These are phyloP conservation scores for Coracias cyanogaster DNA, from an alignment of 2,797 vertebrate species.

Conservation along the genomic window DNA sequence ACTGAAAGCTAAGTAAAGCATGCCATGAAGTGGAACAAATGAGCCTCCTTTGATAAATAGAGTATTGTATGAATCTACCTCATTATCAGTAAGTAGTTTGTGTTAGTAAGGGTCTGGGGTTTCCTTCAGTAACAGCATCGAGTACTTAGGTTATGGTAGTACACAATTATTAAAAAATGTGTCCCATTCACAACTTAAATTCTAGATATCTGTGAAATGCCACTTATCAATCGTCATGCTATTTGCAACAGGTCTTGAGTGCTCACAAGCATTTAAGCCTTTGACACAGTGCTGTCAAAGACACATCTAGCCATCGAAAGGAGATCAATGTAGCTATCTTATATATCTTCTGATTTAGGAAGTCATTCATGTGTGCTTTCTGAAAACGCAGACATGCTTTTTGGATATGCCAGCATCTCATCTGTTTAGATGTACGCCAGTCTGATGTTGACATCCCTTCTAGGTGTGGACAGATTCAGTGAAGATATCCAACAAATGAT, in stretches of 20 bases:
- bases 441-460: background rate
- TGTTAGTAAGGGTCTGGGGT: background rate
- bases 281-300: background rate
- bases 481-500: slow-evolving; percentile 97
- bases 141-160: background rate
- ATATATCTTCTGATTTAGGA: background rate
- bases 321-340: background rate
- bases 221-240: background rate
- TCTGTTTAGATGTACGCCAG: background rate
- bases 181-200: background rate
- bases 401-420: background rate
- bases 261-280: background rate
- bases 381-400: background rate
- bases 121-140: background rate
- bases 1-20: background rate
- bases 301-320: background rate
- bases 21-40: background rate
- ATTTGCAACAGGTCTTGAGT: background rate
- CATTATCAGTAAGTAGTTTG: background rate
- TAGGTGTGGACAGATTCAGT: slow-evolving; percentile 98
- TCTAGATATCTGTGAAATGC: background rate
- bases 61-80: background rate
- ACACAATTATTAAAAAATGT: background rate
- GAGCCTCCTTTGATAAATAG: background rate
- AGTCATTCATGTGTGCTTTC: background rate